Percentiles rank a stretch among this genome's conserved stretches.
phyloP scores from a whole-genome alignment of 30 jellyfish, hydroid and myxozoan genomes.

The Chrysaora quinquecirrha region DNA sequence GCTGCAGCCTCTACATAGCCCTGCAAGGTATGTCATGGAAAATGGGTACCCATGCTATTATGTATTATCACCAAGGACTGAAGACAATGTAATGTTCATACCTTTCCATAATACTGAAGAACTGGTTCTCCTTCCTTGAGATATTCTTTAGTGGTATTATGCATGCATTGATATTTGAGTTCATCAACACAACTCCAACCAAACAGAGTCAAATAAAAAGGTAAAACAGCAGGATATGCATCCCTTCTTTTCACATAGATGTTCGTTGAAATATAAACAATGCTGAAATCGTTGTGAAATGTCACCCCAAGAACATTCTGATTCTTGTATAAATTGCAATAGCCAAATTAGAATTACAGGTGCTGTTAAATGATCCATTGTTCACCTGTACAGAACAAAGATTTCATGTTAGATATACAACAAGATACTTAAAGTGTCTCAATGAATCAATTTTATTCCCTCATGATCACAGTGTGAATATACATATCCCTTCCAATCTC shows the following conservation, averaged over 20 bases:
- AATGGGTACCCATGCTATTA: too few relatives aligned
- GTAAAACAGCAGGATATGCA: constrained; percentile 50
- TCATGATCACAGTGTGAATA: too few relatives aligned
- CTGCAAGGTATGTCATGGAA: too few relatives aligned
- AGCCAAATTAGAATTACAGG: neutral
- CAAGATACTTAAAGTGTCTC: too few relatives aligned
- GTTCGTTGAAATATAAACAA: constrained; percentile 18
- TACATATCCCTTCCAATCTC: too few relatives aligned
- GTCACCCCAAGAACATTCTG: constrained; percentile 64
- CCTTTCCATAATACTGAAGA: constrained; percentile 70
- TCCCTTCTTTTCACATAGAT: neutral
- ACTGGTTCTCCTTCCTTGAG: constrained; percentile 20
- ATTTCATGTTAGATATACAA: too few relatives aligned
- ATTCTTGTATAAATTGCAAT: neutral
- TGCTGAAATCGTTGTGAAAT: neutral
- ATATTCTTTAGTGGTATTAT: constrained; percentile 19
- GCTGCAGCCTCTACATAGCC: too few relatives aligned
- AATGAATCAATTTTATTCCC: too few relatives aligned
- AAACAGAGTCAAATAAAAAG: constrained; percentile 44
- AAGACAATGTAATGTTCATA: too few relatives aligned
- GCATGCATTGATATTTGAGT: constrained; percentile 71
- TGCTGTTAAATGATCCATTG: too few relatives aligned
- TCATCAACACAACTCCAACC: constrained; percentile 75
- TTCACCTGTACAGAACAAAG: too few relatives aligned
- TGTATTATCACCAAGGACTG: too few relatives aligned